Evolutionary conservation across 2,113 vertebrate genomes (phyloP).

Genomic region (Platanista minor): DNA sequence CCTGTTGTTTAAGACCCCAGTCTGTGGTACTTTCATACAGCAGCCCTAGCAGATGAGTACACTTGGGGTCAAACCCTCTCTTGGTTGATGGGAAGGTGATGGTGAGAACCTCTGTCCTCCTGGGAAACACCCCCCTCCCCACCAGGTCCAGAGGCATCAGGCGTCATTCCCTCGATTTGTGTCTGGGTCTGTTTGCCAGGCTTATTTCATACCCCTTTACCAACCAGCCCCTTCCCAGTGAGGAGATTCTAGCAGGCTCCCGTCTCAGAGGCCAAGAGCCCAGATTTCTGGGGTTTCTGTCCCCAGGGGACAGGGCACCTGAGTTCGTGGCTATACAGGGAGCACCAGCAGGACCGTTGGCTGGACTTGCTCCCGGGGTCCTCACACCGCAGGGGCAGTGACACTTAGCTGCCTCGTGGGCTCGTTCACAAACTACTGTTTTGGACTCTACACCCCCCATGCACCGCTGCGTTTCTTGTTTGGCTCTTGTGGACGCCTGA

Average conservation of each 20-base stretch:
- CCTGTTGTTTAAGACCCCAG: neutral
- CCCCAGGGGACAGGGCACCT: neutral
- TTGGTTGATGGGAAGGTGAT: neutral
- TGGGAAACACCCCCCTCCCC: neutral
- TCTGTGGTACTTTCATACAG: neutral
- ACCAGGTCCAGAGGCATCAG: neutral
- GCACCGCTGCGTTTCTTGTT: neutral
- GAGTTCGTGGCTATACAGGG: neutral
- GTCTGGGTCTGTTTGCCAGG: neutral
- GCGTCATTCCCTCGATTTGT: neutral
- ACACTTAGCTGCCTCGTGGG: rapidly evolving
- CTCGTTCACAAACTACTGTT: neutral
- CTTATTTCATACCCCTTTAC: neutral
- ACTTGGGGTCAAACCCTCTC: neutral
- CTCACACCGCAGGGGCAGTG: rapidly evolving
- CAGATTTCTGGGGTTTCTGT: neutral
- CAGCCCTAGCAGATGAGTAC: neutral
- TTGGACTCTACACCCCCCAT: neutral
- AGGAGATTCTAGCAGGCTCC: neutral
- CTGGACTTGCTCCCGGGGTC: neutral
- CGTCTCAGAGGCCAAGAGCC: neutral
- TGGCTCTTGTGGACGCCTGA: neutral
- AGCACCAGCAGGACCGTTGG: too few species aligned
- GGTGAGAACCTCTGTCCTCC: neutral
- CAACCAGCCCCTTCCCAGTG: neutral